Conservation (phyloP, 2,113 vertebrate species). For the Bolborhynchus lineola region DNA sequence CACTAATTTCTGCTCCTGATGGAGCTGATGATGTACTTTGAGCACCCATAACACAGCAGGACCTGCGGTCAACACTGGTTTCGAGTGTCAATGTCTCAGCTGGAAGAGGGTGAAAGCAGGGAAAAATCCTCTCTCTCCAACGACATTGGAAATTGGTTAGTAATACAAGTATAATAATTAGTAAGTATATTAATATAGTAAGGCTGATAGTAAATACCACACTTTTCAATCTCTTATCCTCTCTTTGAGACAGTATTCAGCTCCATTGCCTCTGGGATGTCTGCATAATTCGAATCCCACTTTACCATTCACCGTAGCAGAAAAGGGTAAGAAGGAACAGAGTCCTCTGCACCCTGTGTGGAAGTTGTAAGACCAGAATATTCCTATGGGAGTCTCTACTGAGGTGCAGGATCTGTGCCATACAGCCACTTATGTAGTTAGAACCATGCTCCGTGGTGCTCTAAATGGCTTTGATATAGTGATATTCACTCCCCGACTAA, state of each 20-base stretch:
- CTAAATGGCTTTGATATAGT: neutral
- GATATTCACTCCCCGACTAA: too few species aligned
- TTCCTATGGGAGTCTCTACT: neutral
- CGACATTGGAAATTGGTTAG: neutral
- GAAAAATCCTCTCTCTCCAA: neutral
- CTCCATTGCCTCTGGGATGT: neutral
- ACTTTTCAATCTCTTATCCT: neutral
- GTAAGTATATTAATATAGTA: neutral
- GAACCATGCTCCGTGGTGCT: neutral
- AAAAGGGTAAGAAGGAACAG: neutral
- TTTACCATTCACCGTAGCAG: neutral
- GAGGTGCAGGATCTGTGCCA: neutral
- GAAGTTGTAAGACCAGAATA: neutral
- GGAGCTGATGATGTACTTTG: neutral
- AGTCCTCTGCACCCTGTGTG: neutral
- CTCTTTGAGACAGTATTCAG: neutral
- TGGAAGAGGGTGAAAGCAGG: rapidly evolving
- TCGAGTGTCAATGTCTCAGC: too few species aligned
- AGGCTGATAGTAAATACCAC: neutral
- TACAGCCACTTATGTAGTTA: neutral
- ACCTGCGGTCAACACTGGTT: neutral
- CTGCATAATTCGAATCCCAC: neutral
- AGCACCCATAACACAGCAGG: neutral
- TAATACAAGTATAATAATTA: too few species aligned
- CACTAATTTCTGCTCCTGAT: neutral